A percentile compares a stretch with the other conserved stretches of the same genome.
phyloP scores from a whole-genome alignment of 1,140 invertebrate genomes.

The Vanessa tameamea region DNA sequence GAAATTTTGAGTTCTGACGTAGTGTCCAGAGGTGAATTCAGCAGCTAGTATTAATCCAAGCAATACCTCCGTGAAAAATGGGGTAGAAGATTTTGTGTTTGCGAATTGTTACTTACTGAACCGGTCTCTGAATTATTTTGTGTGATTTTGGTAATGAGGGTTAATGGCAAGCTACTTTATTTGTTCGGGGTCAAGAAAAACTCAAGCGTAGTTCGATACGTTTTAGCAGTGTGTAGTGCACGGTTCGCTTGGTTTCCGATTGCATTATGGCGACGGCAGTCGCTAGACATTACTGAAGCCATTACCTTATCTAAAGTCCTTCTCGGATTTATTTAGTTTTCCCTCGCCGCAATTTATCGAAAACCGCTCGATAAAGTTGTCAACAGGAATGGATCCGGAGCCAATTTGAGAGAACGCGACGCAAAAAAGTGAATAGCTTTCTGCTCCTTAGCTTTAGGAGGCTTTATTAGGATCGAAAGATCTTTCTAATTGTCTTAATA shows the following conservation, averaged over 20 bases:
- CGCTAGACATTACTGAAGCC: constrained; percentile 74
- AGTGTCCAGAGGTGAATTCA: too few species aligned
- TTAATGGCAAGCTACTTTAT: constrained; percentile 40
- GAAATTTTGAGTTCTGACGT: too few species aligned
- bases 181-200: constrained; percentile 28
- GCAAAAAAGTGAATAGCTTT: constrained; percentile 68
- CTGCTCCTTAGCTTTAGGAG: constrained; percentile 39
- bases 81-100: too few species aligned
- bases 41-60: too few species aligned
- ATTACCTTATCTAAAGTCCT: constrained; percentile 80
- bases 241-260: constrained; percentile 67
- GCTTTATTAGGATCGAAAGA: constrained; percentile 31
- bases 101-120: too few species aligned
- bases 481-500: constrained; percentile 18
- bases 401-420: constrained; percentile 59
- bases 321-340: constrained; percentile 80
- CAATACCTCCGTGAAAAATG: too few species aligned
- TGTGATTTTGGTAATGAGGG: neutral
- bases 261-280: constrained; percentile 74
- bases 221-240: constrained; percentile 53
- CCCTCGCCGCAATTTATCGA: constrained; percentile 79
- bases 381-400: constrained; percentile 77
- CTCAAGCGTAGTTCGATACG: constrained; percentile 28
- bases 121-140: neutral
- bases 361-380: constrained; percentile 79